Evolutionary conservation across 2,888 invertebrate species (phyloP), one percentile per base, ranked within the genome.

Genomic region (Lithophane semibrunnea): DNA sequence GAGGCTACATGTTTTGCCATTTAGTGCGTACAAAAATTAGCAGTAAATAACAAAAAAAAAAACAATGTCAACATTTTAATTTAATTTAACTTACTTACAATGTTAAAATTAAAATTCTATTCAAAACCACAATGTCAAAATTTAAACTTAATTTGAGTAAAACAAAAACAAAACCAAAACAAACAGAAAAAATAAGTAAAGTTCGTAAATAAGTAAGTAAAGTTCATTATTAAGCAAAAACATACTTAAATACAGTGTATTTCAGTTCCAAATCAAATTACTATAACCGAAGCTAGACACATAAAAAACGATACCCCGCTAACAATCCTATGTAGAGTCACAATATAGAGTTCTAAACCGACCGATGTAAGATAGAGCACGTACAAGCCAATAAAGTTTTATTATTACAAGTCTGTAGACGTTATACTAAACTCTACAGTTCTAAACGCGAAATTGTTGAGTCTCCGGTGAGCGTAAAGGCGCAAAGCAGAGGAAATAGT

Each of bases 401-500:
- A 88, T 88, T 87, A 81, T 82, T 86, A 88, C 80, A 81, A 83
- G 83, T 86, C 80, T 80, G 68, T 63, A 78, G 69, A 84, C 78
- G 79, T 88, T 80, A 78, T 78, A 80, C 81, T 83, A 82, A 82
- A 84, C 75, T 86, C 77, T 79, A 70, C 76, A 73, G 78, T 83
- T 86, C 84, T 87, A 87, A 88, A 88, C 81, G 84, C 76, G 85
- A 90, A 90, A 89, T 89, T 90, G 90, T 88, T 88, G 89, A 90
- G 87, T 90, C 88, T 85, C 82, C 88, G 80, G 88, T 84, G 85
- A 89, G 83, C 86, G 89, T 84, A 83, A 88, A 89, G 87, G 89
- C 90, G 91, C 90, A 91, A 92, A 92, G 91, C 89, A 88, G 84
- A 90, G 93, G 93, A 94, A 94, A 94, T 94, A 92, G 93, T 93